These are phyloP conservation scores for Polypterus bichir DNA, from an alignment of 2,113 vertebrate genomes.

Conservation along the genomic window DNA sequence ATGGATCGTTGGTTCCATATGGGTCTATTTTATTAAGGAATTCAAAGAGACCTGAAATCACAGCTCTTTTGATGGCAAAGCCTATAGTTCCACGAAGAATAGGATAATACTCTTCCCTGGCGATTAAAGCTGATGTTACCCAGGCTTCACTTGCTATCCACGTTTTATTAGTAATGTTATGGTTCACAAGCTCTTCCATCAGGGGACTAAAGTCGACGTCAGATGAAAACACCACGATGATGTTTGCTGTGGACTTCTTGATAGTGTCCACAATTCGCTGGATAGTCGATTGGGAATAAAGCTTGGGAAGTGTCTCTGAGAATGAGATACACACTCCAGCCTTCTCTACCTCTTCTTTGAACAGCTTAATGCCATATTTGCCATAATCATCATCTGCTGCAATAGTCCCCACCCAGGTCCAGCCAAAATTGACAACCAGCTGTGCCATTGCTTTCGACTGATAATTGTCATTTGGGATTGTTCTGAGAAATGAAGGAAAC, in stretches of 20 bases:
- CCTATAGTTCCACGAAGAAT: conserved; percentile 61
- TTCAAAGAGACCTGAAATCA: conserved; percentile 49
- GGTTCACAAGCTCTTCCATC: conserved; percentile 42
- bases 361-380: conserved; percentile 67
- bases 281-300: conserved; percentile 46
- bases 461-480: conserved; percentile 51
- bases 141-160: conserved; percentile 71
- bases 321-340: conserved; percentile 65
- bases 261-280: conserved; percentile 41
- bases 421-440: conserved; percentile 61
- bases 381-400: conserved; percentile 69
- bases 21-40: conserved; percentile 54
- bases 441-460: conserved; percentile 55
- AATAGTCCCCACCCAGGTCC: conserved; percentile 69
- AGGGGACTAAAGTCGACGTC: conserved; percentile 66
- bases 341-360: conserved; percentile 62
- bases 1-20: conserved; percentile 30
- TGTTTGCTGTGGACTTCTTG: conserved; percentile 51
- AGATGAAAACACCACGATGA: conserved; percentile 67
- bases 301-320: conserved; percentile 64
- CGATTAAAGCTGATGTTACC: conserved; percentile 63
- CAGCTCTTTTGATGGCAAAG: conserved; percentile 51
- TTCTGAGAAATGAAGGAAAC: conserved; percentile 63
- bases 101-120: conserved; percentile 43
- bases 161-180: conserved; percentile 61